phyloP scores from a whole-genome alignment of 1,140 invertebrate species.

The Trachymyrmex septentrionalis region DNA sequence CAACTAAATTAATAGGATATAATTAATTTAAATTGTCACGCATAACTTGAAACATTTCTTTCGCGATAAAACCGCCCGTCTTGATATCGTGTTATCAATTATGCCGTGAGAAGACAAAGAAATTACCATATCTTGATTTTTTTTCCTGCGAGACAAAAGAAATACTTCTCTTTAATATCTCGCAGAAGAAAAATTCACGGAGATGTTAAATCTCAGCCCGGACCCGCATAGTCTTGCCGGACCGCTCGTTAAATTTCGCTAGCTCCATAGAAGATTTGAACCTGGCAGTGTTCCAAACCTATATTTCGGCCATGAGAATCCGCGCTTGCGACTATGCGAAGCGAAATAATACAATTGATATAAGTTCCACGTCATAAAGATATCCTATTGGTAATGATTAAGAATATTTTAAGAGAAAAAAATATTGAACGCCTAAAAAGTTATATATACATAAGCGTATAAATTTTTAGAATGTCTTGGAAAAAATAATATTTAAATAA shows the following conservation, averaged over 20 bases:
- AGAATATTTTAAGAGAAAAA: not conserved
- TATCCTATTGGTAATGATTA: not conserved
- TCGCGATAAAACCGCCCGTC: not conserved
- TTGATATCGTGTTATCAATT: conserved; percentile 20
- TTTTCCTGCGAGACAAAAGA: not conserved
- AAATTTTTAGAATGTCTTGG: not conserved
- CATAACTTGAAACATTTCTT: conserved; percentile 15
- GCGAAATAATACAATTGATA: conserved; percentile 66
- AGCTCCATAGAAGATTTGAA: conserved; percentile 67
- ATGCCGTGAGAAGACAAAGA: not conserved
- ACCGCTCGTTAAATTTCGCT: conserved; percentile 76
- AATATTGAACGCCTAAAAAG: not conserved
- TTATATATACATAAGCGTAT: not conserved
- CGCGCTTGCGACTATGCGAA: conserved; percentile 68
- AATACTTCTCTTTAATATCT: conserved; percentile 26
- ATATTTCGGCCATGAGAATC: conserved; percentile 64
- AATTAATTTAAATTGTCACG: conserved; percentile 24
- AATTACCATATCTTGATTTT: conserved; percentile 13
- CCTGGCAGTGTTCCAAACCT: conserved; percentile 73
- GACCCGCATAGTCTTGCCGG: conserved; percentile 26
- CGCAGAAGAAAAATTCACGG: conserved; percentile 51
- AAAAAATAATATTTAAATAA: not conserved
- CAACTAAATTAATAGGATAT: not conserved
- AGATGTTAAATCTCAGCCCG: conserved; percentile 61
- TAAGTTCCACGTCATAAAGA: not conserved